Conservation (phyloP, 1,140 invertebrate genomes). For the Drosophila novamexicana region DNA sequence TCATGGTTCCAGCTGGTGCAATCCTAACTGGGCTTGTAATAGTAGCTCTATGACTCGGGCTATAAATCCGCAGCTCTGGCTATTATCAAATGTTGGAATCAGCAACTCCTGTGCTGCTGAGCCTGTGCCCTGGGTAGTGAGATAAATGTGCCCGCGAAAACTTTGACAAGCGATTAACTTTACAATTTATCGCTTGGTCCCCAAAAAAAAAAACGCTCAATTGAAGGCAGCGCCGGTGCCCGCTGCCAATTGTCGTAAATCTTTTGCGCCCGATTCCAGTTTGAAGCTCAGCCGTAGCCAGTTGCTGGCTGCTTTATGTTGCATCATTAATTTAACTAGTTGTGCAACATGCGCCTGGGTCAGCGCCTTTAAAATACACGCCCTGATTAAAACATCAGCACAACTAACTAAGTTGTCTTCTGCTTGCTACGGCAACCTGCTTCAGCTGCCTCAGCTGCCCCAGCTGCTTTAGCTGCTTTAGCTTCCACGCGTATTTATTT, state of each 20-base stretch:
- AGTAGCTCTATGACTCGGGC: constrained; percentile 4
- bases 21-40: background rate
- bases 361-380: constrained; percentile 58
- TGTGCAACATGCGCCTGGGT: constrained; percentile 73
- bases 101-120: constrained; percentile 19
- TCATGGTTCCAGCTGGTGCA: background rate
- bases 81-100: constrained; percentile 26
- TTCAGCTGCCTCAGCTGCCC: background rate
- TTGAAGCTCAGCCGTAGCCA: constrained; percentile 11
- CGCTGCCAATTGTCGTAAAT: constrained; percentile 72
- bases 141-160: constrained; percentile 77
- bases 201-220: constrained; percentile 25
- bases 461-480: background rate
- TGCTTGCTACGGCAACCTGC: constrained; percentile 5
- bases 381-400: constrained; percentile 76
- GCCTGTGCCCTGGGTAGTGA: constrained; percentile 28
- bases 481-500: constrained; percentile 62
- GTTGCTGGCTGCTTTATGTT: constrained; percentile 52
- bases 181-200: constrained; percentile 67
- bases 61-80: constrained; percentile 29
- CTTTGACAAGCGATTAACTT: constrained; percentile 83
- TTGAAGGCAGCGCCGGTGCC: constrained; percentile 15
- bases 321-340: constrained; percentile 80
- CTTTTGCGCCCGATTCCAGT: constrained; percentile 41
- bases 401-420: constrained; percentile 44